A percentile compares a stretch with the other conserved stretches of the same genome.
These are phyloP conservation scores for Phyto melanocephala DNA, from an alignment of 2,888 invertebrate genomes.

Conservation along the genomic window DNA sequence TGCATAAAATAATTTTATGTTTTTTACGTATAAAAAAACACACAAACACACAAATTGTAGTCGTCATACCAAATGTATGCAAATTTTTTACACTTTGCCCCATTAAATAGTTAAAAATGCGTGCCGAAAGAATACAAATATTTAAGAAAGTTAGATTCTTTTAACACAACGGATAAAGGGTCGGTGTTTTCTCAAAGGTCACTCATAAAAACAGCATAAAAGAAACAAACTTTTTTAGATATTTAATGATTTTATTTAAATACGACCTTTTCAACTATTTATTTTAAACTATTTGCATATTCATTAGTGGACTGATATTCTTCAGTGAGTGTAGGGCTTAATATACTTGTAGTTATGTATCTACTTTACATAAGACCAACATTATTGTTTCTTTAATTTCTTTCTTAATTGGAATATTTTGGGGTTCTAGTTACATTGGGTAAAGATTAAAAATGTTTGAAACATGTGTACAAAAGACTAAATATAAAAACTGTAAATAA, in stretches of 20 bases:
- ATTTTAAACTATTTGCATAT: constrained; percentile 36
- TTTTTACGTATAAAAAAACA: constrained; percentile 2
- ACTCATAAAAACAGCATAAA: neutral
- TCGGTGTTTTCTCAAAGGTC: neutral
- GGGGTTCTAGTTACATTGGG: neutral
- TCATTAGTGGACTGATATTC: constrained; percentile 6
- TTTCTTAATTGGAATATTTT: neutral
- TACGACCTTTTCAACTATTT: constrained; percentile 26
- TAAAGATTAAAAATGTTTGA: neutral
- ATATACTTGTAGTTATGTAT: no score
- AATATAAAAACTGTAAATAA: neutral
- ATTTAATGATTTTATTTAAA: constrained; percentile 11
- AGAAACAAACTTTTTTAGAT: neutral
- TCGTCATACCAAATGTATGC: constrained; percentile 44
- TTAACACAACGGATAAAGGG: constrained; percentile 17
- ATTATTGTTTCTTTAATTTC: no score
- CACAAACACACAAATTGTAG: constrained; percentile 18
- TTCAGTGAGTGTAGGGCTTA: neutral
- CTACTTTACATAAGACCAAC: no score
- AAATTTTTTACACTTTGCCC: constrained; percentile 47
- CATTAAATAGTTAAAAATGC: constrained; percentile 48
- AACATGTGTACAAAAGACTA: neutral
- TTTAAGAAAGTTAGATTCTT: constrained; percentile 19
- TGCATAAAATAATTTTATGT: constrained; percentile 42
- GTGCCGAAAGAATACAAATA: constrained; percentile 35